phyloP scores from a whole-genome alignment of 2,113 vertebrate genomes.

The Prionailurus bengalensis region DNA sequence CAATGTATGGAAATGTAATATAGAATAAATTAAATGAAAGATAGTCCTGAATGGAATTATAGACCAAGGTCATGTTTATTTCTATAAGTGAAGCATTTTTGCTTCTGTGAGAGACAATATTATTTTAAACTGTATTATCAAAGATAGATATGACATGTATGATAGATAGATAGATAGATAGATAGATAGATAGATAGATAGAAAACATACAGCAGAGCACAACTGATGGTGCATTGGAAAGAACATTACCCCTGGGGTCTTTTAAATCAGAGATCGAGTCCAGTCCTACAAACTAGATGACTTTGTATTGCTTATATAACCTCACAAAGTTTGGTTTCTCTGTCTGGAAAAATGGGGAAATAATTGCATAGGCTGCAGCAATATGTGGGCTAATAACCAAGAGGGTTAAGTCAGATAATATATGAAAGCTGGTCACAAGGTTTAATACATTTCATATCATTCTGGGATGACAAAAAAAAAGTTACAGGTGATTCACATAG shows the following conservation, averaged over 20 bases:
- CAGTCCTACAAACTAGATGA: background rate
- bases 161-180: background rate
- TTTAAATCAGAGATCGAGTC: background rate
- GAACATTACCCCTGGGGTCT: background rate
- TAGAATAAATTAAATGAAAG: background rate
- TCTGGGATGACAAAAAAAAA: background rate
- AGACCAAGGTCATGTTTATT: background rate
- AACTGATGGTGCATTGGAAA: fast-evolving
- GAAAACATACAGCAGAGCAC: background rate
- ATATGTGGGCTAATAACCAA: background rate
- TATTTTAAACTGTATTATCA: background rate
- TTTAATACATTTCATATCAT: background rate
- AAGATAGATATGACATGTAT: background rate
- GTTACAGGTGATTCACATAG: background rate
- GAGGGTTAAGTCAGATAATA: background rate
- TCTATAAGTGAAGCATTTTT: background rate
- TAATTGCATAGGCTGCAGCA: background rate
- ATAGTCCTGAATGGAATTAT: background rate
- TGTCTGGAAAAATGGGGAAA: background rate
- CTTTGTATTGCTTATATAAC: background rate
- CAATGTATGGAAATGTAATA: background rate
- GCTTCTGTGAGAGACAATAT: background rate
- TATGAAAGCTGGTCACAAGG: background rate
- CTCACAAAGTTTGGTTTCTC: background rate
- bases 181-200: background rate